Conservation (phyloP, 2,113 vertebrate genomes). For the Prionailurus bengalensis region DNA sequence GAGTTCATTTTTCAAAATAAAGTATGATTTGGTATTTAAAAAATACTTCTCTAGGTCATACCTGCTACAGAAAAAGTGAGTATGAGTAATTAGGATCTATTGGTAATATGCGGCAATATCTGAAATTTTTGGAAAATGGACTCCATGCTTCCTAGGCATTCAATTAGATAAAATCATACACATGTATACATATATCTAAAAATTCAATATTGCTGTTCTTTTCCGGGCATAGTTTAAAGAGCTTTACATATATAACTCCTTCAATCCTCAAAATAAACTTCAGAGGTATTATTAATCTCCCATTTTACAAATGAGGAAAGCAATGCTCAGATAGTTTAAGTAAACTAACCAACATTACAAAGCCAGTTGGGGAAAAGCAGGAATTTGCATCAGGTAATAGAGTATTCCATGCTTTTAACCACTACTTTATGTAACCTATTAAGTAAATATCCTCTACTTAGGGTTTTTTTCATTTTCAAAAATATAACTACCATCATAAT, state of each 20-base stretch:
- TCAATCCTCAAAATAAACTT: not conserved
- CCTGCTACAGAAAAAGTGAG: not conserved
- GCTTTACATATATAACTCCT: not conserved
- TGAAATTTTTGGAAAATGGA: slow-evolving; percentile 25
- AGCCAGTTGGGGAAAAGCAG: not conserved
- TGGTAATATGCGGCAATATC: not conserved
- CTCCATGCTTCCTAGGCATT: not conserved
- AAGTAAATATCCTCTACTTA: not conserved
- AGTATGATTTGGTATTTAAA: not conserved
- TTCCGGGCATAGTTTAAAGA: not conserved
- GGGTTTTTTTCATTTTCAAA: not conserved
- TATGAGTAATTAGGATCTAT: not conserved
- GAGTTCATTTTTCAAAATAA: slow-evolving; percentile 39
- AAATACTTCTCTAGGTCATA: not conserved
- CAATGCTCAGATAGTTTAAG: not conserved
- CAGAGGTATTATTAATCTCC: not conserved
- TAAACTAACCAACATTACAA: not conserved
- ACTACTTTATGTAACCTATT: not conserved
- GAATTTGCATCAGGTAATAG: not conserved
- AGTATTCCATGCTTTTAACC: not conserved
- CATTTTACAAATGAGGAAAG: not conserved
- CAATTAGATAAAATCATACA: not conserved
- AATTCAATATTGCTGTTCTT: not conserved
- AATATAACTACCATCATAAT: not conserved
- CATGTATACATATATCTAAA: not conserved